Evolutionary conservation across 2,113 vertebrate genomes (phyloP).

Genomic region (Clupea harengus): DNA sequence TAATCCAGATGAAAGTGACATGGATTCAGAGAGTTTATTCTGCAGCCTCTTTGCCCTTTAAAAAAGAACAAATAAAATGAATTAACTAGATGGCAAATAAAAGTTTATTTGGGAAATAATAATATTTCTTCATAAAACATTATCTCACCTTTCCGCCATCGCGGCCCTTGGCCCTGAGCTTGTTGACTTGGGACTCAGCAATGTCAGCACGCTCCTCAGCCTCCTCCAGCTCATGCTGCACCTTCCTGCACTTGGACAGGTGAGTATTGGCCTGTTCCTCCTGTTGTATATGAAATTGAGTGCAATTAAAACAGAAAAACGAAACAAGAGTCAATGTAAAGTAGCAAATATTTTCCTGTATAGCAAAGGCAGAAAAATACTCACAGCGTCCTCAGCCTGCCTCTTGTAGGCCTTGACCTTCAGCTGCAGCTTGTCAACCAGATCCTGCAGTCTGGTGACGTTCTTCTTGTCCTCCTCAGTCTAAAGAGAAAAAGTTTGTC

Average conservation of each 20-base stretch:
- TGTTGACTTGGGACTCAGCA: slow-evolving; percentile 80
- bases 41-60: no score
- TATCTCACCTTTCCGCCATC: slow-evolving; percentile 68
- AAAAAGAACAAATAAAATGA: no score
- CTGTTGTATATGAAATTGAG: slow-evolving; percentile 39
- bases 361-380: no score
- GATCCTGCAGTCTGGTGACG: slow-evolving; percentile 57
- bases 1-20: no score
- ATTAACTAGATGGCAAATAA: no score
- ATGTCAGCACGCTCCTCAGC: slow-evolving; percentile 81
- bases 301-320: no score
- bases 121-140: background rate
- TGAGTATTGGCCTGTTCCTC: slow-evolving; percentile 66
- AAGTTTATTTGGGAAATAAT: no score
- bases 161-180: slow-evolving; percentile 75
- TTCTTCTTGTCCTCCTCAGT: slow-evolving; percentile 53
- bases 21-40: no score
- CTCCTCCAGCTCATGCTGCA: slow-evolving; percentile 80
- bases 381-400: slow-evolving; percentile 81
- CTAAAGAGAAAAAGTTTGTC: slow-evolving; percentile 11
- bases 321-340: no score
- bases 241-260: slow-evolving; percentile 71
- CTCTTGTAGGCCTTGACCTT: slow-evolving; percentile 92
- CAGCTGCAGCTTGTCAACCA: slow-evolving; percentile 78
- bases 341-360: no score